Percentiles rank a stretch among this genome's conserved stretches.
Conservation (phyloP, 2,888 invertebrate genomes). For the Mesorhabditis spiculigera region DNA sequence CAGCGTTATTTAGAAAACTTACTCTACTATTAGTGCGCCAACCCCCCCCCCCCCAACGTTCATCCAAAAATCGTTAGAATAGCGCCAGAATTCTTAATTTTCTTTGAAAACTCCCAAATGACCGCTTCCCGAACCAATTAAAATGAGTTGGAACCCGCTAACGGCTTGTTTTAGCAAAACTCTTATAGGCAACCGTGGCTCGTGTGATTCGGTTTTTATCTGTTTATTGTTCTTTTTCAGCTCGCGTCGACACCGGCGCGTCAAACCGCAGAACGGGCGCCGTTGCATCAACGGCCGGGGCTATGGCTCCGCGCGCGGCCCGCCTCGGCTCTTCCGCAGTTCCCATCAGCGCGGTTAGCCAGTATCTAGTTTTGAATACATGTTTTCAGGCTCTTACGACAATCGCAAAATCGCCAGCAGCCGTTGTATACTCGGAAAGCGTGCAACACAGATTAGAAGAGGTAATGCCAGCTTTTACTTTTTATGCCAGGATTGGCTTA, state of each 20-base stretch:
- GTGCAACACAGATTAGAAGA: background rate
- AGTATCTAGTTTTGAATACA: background rate
- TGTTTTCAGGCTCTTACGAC: background rate
- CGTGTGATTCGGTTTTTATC: too few species aligned
- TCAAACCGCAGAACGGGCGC: background rate
- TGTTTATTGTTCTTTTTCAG: background rate
- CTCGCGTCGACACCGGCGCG: background rate
- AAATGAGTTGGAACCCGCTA: too few species aligned
- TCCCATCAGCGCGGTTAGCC: background rate
- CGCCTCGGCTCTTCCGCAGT: background rate
- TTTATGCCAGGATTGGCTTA: too few species aligned
- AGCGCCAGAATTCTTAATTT: too few species aligned
- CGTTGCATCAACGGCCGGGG: background rate
- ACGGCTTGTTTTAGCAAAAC: too few species aligned
- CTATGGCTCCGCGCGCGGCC: background rate
- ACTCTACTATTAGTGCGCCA: too few species aligned
- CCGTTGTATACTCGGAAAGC: background rate
- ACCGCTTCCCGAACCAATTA: too few species aligned
- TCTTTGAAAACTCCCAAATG: too few species aligned
- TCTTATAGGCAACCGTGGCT: too few species aligned
- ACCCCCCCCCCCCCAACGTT: too few species aligned
- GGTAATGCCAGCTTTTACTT: background rate
- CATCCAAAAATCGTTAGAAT: too few species aligned
- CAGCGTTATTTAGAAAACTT: too few species aligned
- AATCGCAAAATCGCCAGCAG: background rate